Evolutionary conservation across 2,113 vertebrate species (phyloP), one percentile per base, ranked within the genome.

Genomic region (Ammodytes marinus): DNA sequence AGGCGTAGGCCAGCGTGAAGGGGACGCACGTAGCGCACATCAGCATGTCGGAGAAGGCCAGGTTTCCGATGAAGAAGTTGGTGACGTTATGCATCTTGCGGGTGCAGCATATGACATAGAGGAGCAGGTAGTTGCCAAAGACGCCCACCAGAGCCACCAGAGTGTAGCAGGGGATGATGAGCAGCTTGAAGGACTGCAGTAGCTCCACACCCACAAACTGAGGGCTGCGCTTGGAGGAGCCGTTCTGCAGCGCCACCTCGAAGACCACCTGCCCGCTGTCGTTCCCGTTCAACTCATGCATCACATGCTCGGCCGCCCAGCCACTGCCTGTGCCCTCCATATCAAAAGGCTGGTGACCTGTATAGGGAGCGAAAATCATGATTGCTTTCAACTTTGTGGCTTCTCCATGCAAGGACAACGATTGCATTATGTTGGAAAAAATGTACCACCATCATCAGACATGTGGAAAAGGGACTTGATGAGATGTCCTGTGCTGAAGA

Each of bases 41-140:
- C 82, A 97, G 93, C 96, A 97, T 96, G 92, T 97, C 97, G 0
- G 96, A 97, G 89, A 97, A 97, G 11, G 97, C 97, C 92, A 97
- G 86, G 91, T 97, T 97, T 8, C 96, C 97, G 3, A 97, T 97
- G 80, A 97, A 97, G 80, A 97, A 96, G 93, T 97, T 97, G 91
- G 96, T 97, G 86, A 96, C 95, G 0, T 96, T 97, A 94, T 97
- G 96, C 96, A 97, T 97, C 93, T 96, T 97, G 86, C 95, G 96
- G 40, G 95, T 96, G 90, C 93, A 93, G 75, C 96, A 97, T 81
- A 97, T 97, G 85, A 97, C 95, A 0, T 97, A 96, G 35, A 97
- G 94, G 60, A 97, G 95, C 83, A 97, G 92, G 72, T 97, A 97
- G 91, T 97, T 97, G 49, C 97, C 97, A 0, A 96, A 93, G 64